Evolutionary conservation across 2,797 vertebrate genomes (phyloP).

Genomic region (Molossus molossus): DNA sequence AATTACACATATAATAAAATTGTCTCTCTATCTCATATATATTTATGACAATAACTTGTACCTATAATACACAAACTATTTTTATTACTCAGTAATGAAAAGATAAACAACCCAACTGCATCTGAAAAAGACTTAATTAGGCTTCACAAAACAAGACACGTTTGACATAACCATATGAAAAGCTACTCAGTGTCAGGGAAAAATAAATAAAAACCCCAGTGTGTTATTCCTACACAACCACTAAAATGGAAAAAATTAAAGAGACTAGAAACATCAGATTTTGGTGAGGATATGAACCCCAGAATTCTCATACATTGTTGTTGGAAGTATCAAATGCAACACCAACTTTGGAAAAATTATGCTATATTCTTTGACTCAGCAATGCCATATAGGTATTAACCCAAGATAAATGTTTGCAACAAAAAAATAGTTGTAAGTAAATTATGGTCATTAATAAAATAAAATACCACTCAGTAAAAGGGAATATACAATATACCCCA

Average conservation of each 20-base stretch:
- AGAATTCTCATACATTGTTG: neutral
- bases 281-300: neutral
- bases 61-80: neutral
- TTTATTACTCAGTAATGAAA: constrained; percentile 28
- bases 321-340: neutral
- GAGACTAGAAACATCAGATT: neutral
- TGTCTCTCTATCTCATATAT: neutral
- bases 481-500: neutral
- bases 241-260: neutral
- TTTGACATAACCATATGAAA: neutral
- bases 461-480: neutral
- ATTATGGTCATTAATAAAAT: neutral
- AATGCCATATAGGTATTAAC: neutral
- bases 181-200: neutral
- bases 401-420: neutral
- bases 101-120: neutral
- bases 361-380: neutral
- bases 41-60: neutral
- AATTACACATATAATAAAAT: neutral
- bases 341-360: neutral
- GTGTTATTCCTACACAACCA: neutral
- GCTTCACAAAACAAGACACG: neutral
- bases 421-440: neutral
- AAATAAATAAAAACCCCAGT: neutral
- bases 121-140: neutral